Conservation (phyloP, 2,113 vertebrate species). For the Lethenteron reissneri region DNA sequence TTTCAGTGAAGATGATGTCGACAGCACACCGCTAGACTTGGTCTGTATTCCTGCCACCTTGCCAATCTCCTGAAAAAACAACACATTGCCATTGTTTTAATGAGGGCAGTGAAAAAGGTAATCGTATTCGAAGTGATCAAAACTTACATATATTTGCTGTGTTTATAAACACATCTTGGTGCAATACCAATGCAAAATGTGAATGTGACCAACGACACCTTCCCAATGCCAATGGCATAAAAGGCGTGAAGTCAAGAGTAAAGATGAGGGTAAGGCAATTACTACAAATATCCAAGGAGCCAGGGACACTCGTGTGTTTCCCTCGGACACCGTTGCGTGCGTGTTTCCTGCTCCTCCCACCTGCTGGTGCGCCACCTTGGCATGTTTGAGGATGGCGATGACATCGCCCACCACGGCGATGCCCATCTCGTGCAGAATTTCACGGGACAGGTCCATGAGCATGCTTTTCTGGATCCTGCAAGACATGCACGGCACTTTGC, state of each 20-base stretch:
- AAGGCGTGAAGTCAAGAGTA: not conserved
- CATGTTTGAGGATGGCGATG: slow-evolving; percentile 76
- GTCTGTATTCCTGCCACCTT: not conserved
- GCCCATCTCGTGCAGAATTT: slow-evolving; percentile 76
- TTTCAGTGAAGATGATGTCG: not conserved
- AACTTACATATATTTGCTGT: too few relatives aligned
- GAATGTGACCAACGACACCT: not conserved
- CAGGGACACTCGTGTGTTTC: not conserved
- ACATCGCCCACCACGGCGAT: slow-evolving; percentile 67
- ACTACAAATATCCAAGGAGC: not conserved
- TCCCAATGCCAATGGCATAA: not conserved
- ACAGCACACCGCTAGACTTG: not conserved
- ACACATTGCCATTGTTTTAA: not conserved
- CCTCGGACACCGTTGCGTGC: too few relatives aligned
- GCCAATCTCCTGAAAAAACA: slow-evolving; percentile 1
- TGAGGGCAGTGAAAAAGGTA: too few relatives aligned
- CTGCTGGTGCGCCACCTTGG: slow-evolving; percentile 71
- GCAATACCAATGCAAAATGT: not conserved
- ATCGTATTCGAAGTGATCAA: too few relatives aligned
- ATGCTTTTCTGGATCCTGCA: slow-evolving; percentile 72
- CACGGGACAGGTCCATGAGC: slow-evolving; percentile 76
- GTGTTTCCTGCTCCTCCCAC: slow-evolving; percentile 17
- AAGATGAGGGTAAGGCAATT: not conserved
- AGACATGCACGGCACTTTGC: too few relatives aligned
- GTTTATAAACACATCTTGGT: too few relatives aligned